phyloP scores from a whole-genome alignment of 2,113 vertebrate genomes.

The Peromyscus maniculatus region DNA sequence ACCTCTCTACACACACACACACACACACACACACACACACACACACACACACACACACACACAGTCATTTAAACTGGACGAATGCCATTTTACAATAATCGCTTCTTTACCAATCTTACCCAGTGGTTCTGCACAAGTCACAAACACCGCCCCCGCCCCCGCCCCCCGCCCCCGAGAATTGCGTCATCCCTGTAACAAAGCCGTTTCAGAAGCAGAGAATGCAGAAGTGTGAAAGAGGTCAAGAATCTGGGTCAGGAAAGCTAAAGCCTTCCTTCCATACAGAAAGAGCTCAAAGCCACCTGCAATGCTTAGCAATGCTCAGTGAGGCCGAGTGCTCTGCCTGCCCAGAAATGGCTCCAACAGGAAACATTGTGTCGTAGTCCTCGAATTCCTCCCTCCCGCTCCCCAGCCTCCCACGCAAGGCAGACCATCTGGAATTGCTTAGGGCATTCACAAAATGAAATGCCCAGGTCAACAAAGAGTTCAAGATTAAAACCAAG shows the following conservation, averaged over 20 bases:
- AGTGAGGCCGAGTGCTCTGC: background rate
- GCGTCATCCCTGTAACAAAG: constrained; percentile 53
- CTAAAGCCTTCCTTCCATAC: background rate
- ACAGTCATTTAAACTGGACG: background rate
- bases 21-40: background rate
- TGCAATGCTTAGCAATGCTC: background rate
- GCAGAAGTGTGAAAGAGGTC: constrained; percentile 29
- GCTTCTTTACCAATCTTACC: background rate
- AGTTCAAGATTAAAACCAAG: background rate
- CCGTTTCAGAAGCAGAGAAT: constrained; percentile 51
- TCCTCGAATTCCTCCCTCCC: no score
- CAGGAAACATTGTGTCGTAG: background rate
- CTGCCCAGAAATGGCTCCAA: background rate
- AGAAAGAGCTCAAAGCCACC: constrained; percentile 26
- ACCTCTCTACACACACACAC: background rate
- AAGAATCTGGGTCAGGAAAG: constrained; percentile 58
- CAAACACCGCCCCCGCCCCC: no score
- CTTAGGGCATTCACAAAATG: constrained; percentile 13
- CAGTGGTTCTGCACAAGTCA: background rate
- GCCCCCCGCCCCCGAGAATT: background rate
- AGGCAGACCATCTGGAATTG: background rate
- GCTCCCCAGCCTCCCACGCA: background rate
- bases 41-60: background rate
- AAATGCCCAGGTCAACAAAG: constrained; percentile 6
- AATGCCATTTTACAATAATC: constrained; percentile 14